Percentiles rank a stretch among this genome's conserved stretches.
These are phyloP conservation scores for Lates calcarifer DNA, from an alignment of 2,113 vertebrate species.

Conservation along the genomic window DNA sequence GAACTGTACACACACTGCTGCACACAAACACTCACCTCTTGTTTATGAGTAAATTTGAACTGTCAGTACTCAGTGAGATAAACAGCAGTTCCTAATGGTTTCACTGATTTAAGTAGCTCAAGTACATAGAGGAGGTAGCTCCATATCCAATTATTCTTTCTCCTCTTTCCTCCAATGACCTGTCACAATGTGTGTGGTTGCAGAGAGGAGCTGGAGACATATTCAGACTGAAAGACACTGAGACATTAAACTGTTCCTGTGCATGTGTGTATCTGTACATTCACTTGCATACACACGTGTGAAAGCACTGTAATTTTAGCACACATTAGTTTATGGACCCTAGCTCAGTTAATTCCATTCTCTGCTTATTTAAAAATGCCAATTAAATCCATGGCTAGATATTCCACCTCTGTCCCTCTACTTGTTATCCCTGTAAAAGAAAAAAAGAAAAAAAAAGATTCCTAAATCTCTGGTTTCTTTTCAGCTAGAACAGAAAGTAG, in stretches of 20 bases:
- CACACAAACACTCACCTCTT: constrained; percentile 54
- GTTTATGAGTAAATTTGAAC: constrained; percentile 41
- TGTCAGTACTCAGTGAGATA: constrained; percentile 32
- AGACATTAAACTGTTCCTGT: constrained; percentile 53
- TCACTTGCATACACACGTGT: not conserved
- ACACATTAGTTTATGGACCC: constrained; percentile 29
- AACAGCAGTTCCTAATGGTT: constrained; percentile 56
- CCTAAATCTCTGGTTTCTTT: constrained; percentile 10
- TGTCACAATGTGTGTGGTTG: constrained; percentile 58
- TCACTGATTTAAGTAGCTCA: constrained; percentile 54
- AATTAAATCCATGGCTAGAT: constrained; percentile 21
- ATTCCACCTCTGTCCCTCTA: constrained; percentile 8
- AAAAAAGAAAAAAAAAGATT: not conserved
- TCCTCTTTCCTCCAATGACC: constrained; percentile 44
- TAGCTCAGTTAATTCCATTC: constrained; percentile 25
- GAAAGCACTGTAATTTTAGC: constrained; percentile 23
- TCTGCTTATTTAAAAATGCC: constrained; percentile 18
- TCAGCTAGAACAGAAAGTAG: constrained; percentile 12
- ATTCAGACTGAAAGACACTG: constrained; percentile 26
- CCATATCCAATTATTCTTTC: constrained; percentile 39
- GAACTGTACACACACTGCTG: constrained; percentile 5
- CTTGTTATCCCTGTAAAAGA: constrained; percentile 23
- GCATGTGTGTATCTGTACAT: constrained; percentile 15
- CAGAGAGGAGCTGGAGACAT: constrained; percentile 16
- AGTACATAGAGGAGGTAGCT: constrained; percentile 44